phyloP scores from a whole-genome alignment of 2,797 vertebrate species.

The Hydrophis major region DNA sequence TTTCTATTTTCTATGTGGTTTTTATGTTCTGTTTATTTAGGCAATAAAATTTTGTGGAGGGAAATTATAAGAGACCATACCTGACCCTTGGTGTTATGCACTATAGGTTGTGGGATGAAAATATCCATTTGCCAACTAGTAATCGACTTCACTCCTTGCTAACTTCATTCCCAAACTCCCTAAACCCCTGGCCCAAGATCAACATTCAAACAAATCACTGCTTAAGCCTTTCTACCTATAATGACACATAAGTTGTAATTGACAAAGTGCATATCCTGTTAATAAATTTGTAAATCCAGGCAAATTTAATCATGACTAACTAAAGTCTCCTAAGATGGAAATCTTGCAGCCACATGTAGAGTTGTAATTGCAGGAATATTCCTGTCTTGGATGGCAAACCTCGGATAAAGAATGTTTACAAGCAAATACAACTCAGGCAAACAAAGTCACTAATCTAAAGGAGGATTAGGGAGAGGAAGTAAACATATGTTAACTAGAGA shows the following conservation, averaged over 20 bases:
- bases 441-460: too few relatives aligned
- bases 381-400: too few relatives aligned
- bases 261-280: not conserved
- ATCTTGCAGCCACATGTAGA: not conserved
- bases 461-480: too few relatives aligned
- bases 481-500: too few relatives aligned
- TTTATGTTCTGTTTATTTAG: not conserved
- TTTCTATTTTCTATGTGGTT: not conserved
- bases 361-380: too few relatives aligned
- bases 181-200: not conserved
- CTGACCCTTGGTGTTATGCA: not conserved
- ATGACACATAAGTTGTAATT: not conserved
- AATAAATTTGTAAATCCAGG: not conserved
- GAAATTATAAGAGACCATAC: not conserved
- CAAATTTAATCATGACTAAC: not conserved
- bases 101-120: not conserved
- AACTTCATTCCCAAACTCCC: not conserved
- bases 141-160: not conserved
- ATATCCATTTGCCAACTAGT: not conserved
- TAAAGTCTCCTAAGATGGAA: not conserved
- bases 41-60: not conserved
- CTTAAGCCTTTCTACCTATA: not conserved
- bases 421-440: too few relatives aligned
- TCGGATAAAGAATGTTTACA: too few relatives aligned
- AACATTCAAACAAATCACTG: not conserved